Evolutionary conservation across 2,888 invertebrate species (phyloP), one percentile per base, ranked within the genome.

Genomic region (Bruchidius siliquastri): DNA sequence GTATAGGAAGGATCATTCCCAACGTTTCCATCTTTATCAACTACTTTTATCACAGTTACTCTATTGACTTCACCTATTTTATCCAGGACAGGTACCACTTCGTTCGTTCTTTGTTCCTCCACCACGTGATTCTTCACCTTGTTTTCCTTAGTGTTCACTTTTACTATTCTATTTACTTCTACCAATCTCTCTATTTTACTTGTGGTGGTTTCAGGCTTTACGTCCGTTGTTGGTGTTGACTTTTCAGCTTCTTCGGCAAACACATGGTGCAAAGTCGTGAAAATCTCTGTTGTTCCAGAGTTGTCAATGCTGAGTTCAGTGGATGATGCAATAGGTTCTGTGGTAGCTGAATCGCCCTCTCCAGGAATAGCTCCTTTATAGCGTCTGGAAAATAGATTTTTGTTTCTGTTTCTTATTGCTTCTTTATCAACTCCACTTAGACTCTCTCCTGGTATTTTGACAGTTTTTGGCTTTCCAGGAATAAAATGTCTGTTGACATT

Each of bases 21-120:
- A 13, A 74, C 70, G 6, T 70, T 71, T 8, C 74, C 75, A 70
- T 80, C 88, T 79, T 89, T 89, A 85, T 91, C 91, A 2, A 92
- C 89, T 72, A 92, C 88, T 84, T 92, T 92, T 20, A 93, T 92
- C 21, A 90, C 88, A 78, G 91, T 92, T 66, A 90, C 90, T 78
- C 92, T 88, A 83, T 91, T 92, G 0, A 93, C 91, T 84, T 91
- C 92, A 69, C 92, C 92, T 76, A 93, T 89, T 86, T 91, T 91
- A 80, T 92, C 90, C 0, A 91, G 81, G 20, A 88, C 89, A 0
- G 92, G 91, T 81, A 90, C 87, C 76, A 88, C 88, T 82, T 91
- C 91, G n/a, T 90, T 86, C 81, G 88, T 88, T 0, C 89, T 86
- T 71, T 89, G 88, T 13, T 87, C 84, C 67, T 80, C 80, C 18